Base-by-base conservation (phyloP, 2,797 vertebrate genomes). In the Rhinichthys osculus region DNA sequence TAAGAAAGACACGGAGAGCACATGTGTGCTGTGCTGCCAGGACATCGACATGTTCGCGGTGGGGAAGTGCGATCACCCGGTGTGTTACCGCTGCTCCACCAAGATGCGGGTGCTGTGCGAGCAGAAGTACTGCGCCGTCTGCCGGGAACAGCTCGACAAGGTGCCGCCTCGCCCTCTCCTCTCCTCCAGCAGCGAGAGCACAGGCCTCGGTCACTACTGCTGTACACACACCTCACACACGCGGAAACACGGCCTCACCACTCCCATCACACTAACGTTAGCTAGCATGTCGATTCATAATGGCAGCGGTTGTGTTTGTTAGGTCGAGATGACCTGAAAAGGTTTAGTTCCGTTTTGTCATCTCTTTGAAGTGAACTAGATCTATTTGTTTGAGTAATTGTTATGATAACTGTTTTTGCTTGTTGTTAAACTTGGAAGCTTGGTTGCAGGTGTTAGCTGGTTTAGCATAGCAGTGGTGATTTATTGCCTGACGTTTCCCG, bases 121-220 rank as follows among this genome's bases (percentile, higher is more conserved):
- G 27, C 98, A 98, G 93, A 97, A 96, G 82, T 99, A 99, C 96
- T 99, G 98, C 94, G 98, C 98, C 47, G 98, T 99, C 87, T 99
- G 98, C 96, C 97, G 98, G 73, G 97, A 98, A 92, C 97, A 99
- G 94, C 96, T 99, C 89, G 96, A 96, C 93, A 98, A 98, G 98
- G 98, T 99, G 67, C 33, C 90, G 33, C 0, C 17, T 38, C 11
- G 1, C 50, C 17, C 50, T 52, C 50, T 52, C 50, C 50, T 52
- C 30, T 64, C 91, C 89, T 8, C 3, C 57, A 57, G 54, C 21
- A 52, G 21, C 38, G 23, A 7, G n/a, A 23, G 19, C 70, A 3
- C 66, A 47, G 84, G 76, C 84, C 84, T 72, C 67, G 74, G 47
- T 47, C 5, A 16, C 33, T 7, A 6, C 7, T 35, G 2, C 7